Evolutionary conservation across 1,140 invertebrate genomes (phyloP).

Genomic region (Physella acuta): DNA sequence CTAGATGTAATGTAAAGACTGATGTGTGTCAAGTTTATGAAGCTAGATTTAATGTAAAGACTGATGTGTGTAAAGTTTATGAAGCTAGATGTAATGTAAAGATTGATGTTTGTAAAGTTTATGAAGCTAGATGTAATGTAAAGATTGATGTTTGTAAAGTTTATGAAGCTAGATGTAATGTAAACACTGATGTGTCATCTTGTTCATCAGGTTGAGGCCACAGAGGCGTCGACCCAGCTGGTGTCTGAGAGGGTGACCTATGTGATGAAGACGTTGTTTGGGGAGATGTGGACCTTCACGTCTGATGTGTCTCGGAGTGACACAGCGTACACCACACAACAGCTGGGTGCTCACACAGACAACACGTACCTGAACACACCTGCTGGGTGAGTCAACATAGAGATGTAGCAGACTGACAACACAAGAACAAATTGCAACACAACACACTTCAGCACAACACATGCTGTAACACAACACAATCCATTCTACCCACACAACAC

Average conservation of each 20-base stretch:
- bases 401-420: background rate
- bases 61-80: too few species aligned
- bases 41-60: too few species aligned
- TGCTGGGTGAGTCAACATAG: constrained; percentile 61
- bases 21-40: too few species aligned
- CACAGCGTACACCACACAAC: constrained; percentile 67
- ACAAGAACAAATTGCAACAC: background rate
- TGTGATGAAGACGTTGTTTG: constrained; percentile 68
- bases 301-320: constrained; percentile 66
- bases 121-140: too few species aligned
- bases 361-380: constrained; percentile 74
- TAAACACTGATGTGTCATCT: too few species aligned
- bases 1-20: too few species aligned
- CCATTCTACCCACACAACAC: too few species aligned
- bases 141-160: too few species aligned
- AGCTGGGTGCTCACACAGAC: constrained; percentile 67
- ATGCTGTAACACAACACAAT: background rate
- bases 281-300: constrained; percentile 64
- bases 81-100: too few species aligned
- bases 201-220: too few species aligned
- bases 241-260: constrained; percentile 64
- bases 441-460: background rate
- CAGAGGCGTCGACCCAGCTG: constrained; percentile 62
- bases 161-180: too few species aligned
- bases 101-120: too few species aligned